phyloP scores from a whole-genome alignment of 2,797 vertebrate species.

The Hoplostethus atlanticus region DNA sequence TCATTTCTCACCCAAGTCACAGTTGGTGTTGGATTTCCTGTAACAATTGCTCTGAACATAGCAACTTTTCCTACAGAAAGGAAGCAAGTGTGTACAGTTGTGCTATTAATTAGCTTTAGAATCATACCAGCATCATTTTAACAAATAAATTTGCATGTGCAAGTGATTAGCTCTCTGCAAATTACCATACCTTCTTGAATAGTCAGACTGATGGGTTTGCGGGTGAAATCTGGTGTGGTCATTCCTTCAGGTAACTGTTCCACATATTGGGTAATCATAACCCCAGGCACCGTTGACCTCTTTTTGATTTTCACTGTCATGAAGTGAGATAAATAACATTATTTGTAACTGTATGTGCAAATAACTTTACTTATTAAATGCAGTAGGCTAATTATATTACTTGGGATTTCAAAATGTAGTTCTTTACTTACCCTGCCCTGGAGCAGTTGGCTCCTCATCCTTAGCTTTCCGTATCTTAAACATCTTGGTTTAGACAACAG shows the following conservation, averaged over 20 bases:
- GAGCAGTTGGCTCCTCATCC: slow-evolving; percentile 79
- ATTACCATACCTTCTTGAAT: slow-evolving; percentile 88
- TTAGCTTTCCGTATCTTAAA: slow-evolving; percentile 80
- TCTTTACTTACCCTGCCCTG: slow-evolving; percentile 78
- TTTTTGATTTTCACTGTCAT: slow-evolving; percentile 80
- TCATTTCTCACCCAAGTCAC: slow-evolving; percentile 85
- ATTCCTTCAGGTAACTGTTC: slow-evolving; percentile 86
- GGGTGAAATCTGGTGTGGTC: slow-evolving; percentile 87
- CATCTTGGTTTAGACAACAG: slow-evolving; percentile 69
- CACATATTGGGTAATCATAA: slow-evolving; percentile 86
- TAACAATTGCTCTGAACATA: slow-evolving; percentile 87
- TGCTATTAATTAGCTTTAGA: background rate
- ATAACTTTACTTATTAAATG: background rate
- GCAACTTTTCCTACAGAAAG: slow-evolving; percentile 86
- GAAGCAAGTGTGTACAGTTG: background rate
- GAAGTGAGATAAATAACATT: slow-evolving; percentile 1
- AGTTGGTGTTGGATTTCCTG: slow-evolving; percentile 86
- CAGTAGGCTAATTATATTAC: no score
- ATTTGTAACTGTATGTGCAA: background rate
- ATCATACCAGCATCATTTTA: background rate
- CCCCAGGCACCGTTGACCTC: slow-evolving; percentile 87
- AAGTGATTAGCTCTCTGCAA: background rate
- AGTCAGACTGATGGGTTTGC: slow-evolving; percentile 88
- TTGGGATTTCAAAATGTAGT: background rate
- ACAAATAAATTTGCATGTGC: background rate